Base-by-base conservation (phyloP, 2,113 vertebrate species). In the Myrmecophaga tridactyla region DNA sequence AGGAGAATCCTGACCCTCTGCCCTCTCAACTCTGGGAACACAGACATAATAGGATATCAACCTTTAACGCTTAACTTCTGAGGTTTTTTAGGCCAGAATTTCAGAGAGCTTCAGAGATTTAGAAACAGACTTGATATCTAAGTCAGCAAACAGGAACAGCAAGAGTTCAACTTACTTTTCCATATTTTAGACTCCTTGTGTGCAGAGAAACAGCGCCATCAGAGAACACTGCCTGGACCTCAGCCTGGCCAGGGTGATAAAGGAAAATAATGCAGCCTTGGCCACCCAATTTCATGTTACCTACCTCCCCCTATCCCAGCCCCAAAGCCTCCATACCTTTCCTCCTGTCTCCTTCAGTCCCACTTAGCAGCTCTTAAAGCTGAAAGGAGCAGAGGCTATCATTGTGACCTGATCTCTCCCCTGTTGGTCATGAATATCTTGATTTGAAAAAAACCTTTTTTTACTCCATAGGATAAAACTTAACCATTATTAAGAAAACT, bases 111-210 rank as follows among this genome's bases (percentile, higher is more conserved):
- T 4, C 0, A 6, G 76, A 34, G 58, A 85, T 14, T 62, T 7
- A 12, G 73, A 77, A 48, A 51, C 4, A n/a, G 36, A 67, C 5
- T 0, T 29, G 15, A 58, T 53, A 46, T 36, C 67, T 53, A 0
- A 0, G 77, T 20, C 1, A 5, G n/a, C 60, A 53, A 53, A 36
- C 9, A 15, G 58, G 20, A 72, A 8, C 0, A 23, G 29, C 7
- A 56, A 12, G 5, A 60, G 53, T 31, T 39, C 31, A 0, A 83
- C 98, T 98, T 97, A 99, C 99, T 98, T 99, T 99, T 86, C 99
- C 99, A 0, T 99, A 99, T 81, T 99, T 99, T 89, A 99, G 98
- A 97, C 99, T 99, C 91, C 99, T 98, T 0, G 99, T 99, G 97
- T 99, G 99, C 96, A 99, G 98, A 0, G 99, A 99, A 0, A 99